Evolutionary conservation across 37 sponge, comb jelly and placozoan species (phyloP).

Genomic region (Chondrilla cf. caribensis): DNA sequence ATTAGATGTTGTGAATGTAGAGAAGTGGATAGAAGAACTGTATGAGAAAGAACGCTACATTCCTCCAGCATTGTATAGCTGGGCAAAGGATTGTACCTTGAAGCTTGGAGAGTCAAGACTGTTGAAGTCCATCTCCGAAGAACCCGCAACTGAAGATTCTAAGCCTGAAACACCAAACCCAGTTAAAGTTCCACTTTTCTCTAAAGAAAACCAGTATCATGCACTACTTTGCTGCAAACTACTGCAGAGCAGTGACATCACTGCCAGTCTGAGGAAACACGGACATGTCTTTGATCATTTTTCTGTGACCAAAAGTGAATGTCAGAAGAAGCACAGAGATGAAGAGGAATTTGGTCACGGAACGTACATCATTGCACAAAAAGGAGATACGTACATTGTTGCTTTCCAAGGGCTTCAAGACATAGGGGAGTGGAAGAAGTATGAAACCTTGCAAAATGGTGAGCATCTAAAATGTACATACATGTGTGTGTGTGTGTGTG

Average conservation of each 20-base stretch:
- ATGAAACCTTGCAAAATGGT: neutral
- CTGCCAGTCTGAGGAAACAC: neutral
- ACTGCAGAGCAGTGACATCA: neutral
- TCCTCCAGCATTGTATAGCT: neutral
- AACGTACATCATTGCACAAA: constrained; percentile 49
- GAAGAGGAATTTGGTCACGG: constrained; percentile 4
- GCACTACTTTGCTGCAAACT: constrained; percentile 42
- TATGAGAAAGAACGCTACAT: constrained; percentile 13
- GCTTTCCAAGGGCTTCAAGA: constrained; percentile 43
- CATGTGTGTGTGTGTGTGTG: neutral
- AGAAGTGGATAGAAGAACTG: neutral
- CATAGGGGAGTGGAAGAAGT: constrained; percentile 33
- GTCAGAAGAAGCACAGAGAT: neutral
- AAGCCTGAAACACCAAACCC: neutral
- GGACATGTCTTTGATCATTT: constrained; percentile 32
- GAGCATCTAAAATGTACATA: neutral
- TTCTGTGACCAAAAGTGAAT: constrained; percentile 34
- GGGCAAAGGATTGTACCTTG: neutral
- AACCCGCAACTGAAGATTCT: neutral
- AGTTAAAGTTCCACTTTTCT: constrained; percentile 32
- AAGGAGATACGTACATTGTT: constrained; percentile 19
- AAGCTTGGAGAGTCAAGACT: neutral
- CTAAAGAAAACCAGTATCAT: constrained; percentile 51
- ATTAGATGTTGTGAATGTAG: neutral
- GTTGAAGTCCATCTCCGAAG: no score